Evolutionary conservation across 92 coral and sea anemone species (phyloP), one percentile per base, ranked within the genome.

Genomic region (Plumapathes pennacea): DNA sequence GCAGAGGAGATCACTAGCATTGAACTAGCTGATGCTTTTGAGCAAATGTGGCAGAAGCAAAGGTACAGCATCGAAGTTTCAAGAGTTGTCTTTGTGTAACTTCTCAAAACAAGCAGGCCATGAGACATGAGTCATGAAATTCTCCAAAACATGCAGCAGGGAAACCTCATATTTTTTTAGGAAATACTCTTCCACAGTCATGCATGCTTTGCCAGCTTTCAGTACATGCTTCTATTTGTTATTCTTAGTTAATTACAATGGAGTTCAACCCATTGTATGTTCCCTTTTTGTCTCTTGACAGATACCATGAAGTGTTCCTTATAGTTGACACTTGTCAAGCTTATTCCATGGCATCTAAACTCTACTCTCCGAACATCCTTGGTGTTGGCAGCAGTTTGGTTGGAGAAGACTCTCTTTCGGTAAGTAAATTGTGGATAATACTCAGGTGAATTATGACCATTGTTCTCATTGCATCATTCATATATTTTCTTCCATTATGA

Each of bases 21-120:
- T 62, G 99, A 94, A 56, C 66, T 94, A 43, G 99, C 90, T 6
- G 99, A 94, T 69, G 99, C 99, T 28, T 94, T 94, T 81, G 96
- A 94, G 55, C 99, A 94, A 69, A 94, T 94, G 99, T 94, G 99
- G 99, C 99, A 94, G 58, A 94, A 94, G 42, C 45, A 84, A 70
- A 74, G 97, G 97, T 91, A 21, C 10, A 25, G 13, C 3, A 1
- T 3, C 7, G 12, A 25, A 10, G 10, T 10, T 21, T 20, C 10
- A 3, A 10, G 5, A 1, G 50, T 24, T 38, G 49, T n/a, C 27
- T 57, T 21, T 3, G 14, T n/a, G n/a, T n/a, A n/a, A n/a, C n/a
- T n/a, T n/a, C n/a, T n/a, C n/a, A n/a, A n/a, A n/a, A n/a, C n/a
- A n/a, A n/a, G n/a, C n/a, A n/a, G n/a, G n/a, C n/a, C n/a, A n/a